phyloP scores from a whole-genome alignment of 2,888 invertebrate genomes.

The Chaetogeoica ovagalla region DNA sequence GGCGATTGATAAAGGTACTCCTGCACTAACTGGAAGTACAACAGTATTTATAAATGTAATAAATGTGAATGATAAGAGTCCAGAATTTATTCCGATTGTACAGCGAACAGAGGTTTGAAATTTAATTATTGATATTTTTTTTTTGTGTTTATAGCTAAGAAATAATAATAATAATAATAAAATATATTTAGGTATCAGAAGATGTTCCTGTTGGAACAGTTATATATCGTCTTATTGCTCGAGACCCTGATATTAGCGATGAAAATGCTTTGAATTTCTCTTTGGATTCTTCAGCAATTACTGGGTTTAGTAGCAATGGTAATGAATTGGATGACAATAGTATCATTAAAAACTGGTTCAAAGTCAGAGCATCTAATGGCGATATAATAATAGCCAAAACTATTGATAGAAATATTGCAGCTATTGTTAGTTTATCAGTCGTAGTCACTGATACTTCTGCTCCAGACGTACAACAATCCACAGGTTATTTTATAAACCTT shows the following conservation, averaged over 20 bases:
- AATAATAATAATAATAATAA: background rate
- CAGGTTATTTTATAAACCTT: constrained; percentile 63
- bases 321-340: constrained; percentile 38
- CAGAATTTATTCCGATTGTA: constrained; percentile 76
- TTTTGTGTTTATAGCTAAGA: background rate
- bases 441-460: constrained; percentile 82
- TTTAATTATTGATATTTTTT: background rate
- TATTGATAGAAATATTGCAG: constrained; percentile 71
- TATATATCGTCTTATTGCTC: constrained; percentile 73
- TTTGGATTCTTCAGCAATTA: constrained; percentile 72
- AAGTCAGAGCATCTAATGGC: constrained; percentile 65
- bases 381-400: constrained; percentile 67
- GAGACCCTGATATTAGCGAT: constrained; percentile 77
- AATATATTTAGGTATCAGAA: constrained; percentile 67
- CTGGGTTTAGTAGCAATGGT: constrained; percentile 59
- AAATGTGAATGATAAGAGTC: constrained; percentile 86
- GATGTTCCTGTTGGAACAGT: constrained; percentile 74
- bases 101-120: constrained; percentile 73
- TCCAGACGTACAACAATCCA: constrained; percentile 73
- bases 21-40: constrained; percentile 78
- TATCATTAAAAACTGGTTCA: constrained; percentile 66
- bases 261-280: constrained; percentile 70
- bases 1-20: constrained; percentile 80
- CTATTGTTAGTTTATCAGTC: constrained; percentile 77
- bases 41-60: constrained; percentile 77